A percentile compares a stretch with the other conserved stretches of the same genome.
Conservation (phyloP, 2,797 vertebrate genomes). For the Mus minutoides region DNA sequence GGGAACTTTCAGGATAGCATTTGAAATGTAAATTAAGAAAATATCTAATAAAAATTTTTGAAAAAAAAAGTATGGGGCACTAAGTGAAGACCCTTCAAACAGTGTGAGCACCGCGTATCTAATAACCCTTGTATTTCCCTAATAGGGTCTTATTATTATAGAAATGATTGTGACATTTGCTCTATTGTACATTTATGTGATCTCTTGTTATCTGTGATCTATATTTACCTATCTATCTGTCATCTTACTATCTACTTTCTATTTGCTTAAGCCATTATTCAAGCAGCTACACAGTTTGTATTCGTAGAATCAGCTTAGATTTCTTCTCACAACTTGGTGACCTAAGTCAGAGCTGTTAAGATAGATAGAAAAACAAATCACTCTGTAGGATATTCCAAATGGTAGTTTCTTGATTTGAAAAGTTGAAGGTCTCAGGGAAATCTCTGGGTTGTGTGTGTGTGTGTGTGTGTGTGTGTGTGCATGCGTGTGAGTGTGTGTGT, state of each 20-base stretch:
- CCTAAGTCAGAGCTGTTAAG: neutral
- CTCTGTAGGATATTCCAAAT: constrained; percentile 4
- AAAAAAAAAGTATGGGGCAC: neutral
- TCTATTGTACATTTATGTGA: constrained; percentile 1
- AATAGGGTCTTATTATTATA: neutral
- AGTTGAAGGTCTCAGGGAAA: neutral
- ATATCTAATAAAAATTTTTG: too few species aligned
- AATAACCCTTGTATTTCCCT: neutral
- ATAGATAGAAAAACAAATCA: constrained; percentile 9
- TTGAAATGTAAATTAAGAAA: too few species aligned
- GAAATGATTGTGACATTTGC: neutral
- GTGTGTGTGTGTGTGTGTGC: neutral
- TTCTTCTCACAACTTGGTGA: neutral
- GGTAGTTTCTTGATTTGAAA: constrained; percentile 12
- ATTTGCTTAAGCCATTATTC: neutral
- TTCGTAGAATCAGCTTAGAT: constrained; percentile 23
- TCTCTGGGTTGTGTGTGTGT: neutral
- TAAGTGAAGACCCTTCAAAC: neutral
- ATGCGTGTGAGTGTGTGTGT: too few species aligned
- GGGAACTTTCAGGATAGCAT: too few species aligned
- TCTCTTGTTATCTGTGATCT: neutral
- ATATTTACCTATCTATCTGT: neutral
- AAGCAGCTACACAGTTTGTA: neutral
- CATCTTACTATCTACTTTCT: neutral
- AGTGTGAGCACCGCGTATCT: neutral